Evolutionary conservation across 2,888 invertebrate genomes (phyloP), one percentile per base, ranked within the genome.

Genomic region (Ochropleura leucogaster): DNA sequence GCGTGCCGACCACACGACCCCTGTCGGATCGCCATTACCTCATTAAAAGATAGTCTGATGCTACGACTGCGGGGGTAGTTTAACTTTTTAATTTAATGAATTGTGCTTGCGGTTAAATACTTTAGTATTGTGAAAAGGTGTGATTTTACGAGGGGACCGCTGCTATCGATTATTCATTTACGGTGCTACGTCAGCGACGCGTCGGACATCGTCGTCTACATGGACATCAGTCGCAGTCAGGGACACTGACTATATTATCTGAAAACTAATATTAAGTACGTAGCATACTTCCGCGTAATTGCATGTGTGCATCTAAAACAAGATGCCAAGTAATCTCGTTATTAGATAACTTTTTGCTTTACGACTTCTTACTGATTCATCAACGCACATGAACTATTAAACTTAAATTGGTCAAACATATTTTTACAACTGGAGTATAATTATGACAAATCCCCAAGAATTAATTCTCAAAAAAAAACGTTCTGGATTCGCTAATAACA

Each of bases 1-100:
- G 95, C 94, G 95, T 94, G 95, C 82, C 74, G 79, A 83, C 73
- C 92, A 88, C 92, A 89, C 79, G 76, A 64, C 87, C 91, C 92
- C 90, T 88, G 89, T 88, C 89, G 87, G 87, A 89, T 89, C 87
- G 84, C 94, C 93, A 94, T 95, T 95, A 94, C 93, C 95, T 95
- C 95, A 95, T 96, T 95, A 95, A 89, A 88, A 91, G 93, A 94
- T 93, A 90, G 89, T 88, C 90, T 88, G 93, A 93, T 92, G 92
- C 89, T 90, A 90, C 90, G 83, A 83, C 83, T 72, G 79, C 74
- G 87, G 93, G 93, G 93, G 88, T 87, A 91, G 90, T 92, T 93
- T 91, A 91, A 94, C 93, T 95, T 95, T 95, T 94, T 95, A 95
- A 95, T 94, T 94, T 94, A 92, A 94, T 95, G 90, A 91, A 90